phyloP scores from a whole-genome alignment of 2,888 invertebrate species.

The Tenthredo livida region DNA sequence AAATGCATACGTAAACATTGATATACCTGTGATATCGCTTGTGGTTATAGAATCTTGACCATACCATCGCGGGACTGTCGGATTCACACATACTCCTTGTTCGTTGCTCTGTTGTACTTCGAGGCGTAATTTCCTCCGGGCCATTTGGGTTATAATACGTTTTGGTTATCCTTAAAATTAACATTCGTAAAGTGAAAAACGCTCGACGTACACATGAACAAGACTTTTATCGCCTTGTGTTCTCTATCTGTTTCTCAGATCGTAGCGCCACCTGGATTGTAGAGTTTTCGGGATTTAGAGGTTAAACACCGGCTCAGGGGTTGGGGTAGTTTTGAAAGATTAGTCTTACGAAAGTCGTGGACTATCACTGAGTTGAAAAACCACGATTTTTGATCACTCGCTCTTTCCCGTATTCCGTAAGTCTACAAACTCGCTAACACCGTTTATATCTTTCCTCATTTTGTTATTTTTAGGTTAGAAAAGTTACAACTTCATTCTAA shows the following conservation, averaged over 20 bases:
- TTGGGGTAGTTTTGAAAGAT: background rate
- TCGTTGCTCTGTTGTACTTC: constrained; percentile 14
- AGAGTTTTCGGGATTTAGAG: background rate
- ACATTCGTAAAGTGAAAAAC: background rate
- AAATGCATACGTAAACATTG: background rate
- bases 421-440: background rate
- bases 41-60: background rate
- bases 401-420: background rate
- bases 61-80: background rate
- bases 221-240: background rate
- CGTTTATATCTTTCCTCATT: background rate
- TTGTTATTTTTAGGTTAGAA: background rate
- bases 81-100: background rate
- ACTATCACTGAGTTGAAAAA: background rate
- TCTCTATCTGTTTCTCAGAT: background rate
- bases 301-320: background rate
- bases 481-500: background rate
- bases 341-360: background rate
- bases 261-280: background rate
- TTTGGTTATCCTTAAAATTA: background rate
- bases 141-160: background rate
- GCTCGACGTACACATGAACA: background rate
- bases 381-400: background rate
- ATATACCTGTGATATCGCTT: constrained; percentile 5
- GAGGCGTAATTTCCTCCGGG: background rate